Conservation (phyloP, 2,888 invertebrate species). For the Sicus ferrugineus region DNA sequence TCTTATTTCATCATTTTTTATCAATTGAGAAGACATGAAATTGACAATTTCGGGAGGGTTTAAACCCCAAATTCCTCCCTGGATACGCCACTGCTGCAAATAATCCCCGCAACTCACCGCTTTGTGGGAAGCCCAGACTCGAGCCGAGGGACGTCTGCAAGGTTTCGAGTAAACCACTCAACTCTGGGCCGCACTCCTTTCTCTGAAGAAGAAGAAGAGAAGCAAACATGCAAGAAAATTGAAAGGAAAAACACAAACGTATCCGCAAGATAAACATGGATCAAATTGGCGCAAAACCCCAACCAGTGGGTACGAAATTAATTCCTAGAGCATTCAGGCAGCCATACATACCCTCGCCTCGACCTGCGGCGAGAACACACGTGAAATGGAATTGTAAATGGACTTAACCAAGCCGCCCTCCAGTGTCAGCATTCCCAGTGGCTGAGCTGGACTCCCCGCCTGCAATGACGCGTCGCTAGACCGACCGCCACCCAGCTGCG, state of each 20-base stretch:
- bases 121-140: constrained; percentile 62
- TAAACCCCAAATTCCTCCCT: too few relatives aligned
- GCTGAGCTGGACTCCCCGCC: constrained; percentile 46
- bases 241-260: constrained; percentile 39
- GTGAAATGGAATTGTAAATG: constrained; percentile 65
- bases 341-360: constrained; percentile 55
- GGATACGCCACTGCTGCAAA: background rate
- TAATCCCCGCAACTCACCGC: constrained; percentile 51
- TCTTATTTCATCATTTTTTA: too few relatives aligned
- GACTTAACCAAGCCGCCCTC: constrained; percentile 66
- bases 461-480: constrained; percentile 11
- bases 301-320: constrained; percentile 28
- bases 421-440: constrained; percentile 64
- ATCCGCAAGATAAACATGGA: constrained; percentile 31
- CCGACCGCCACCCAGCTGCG: constrained; percentile 49
- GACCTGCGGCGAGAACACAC: constrained; percentile 63
- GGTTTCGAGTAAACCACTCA: constrained; percentile 62
- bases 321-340: constrained; percentile 9
- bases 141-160: constrained; percentile 62
- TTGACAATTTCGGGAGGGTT: too few relatives aligned
- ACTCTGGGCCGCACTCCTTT: constrained; percentile 61
- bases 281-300: constrained; percentile 36
- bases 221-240: constrained; percentile 13
- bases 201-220: constrained; percentile 52
- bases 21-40: too few relatives aligned